phyloP scores from a whole-genome alignment of 2,888 invertebrate genomes.

The Sesamia inferens region DNA sequence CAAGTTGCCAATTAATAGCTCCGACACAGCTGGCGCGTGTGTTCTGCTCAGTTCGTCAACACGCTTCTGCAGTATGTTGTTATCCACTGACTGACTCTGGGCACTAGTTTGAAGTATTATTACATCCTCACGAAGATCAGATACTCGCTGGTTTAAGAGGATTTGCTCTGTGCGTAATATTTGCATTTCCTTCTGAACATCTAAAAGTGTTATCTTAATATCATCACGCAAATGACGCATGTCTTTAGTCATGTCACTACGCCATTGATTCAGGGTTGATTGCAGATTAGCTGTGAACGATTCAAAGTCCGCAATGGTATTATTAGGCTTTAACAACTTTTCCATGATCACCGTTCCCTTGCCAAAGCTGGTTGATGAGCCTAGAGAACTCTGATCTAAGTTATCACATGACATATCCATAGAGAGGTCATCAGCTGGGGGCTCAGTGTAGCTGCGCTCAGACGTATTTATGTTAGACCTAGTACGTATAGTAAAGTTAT shows the following conservation, averaged over 20 bases:
- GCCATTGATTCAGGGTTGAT: conserved; percentile 7
- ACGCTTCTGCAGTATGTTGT: neutral
- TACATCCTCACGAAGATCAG: neutral
- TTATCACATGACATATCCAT: neutral
- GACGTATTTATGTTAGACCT: conserved; percentile 8
- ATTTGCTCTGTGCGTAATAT: too few relatives aligned
- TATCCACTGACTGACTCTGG: neutral
- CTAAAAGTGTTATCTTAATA: conserved; percentile 5
- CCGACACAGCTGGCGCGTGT: neutral
- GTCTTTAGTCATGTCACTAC: conserved; percentile 8
- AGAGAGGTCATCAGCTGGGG: neutral
- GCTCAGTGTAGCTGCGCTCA: conserved; percentile 15
- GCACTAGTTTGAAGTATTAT: neutral
- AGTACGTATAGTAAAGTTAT: conserved; percentile 5
- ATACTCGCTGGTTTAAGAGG: too few relatives aligned
- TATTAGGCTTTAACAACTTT: neutral
- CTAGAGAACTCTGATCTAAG: conserved; percentile 5
- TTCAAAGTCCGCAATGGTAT: too few relatives aligned
- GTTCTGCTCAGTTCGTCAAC: neutral
- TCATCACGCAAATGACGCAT: conserved; percentile 1
- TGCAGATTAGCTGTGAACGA: neutral
- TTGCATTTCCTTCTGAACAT: too few relatives aligned
- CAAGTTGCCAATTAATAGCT: neutral
- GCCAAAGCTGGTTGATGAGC: conserved; percentile 3
- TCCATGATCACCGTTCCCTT: neutral